phyloP scores from a whole-genome alignment of 2,113 vertebrate genomes.

The Odontophorus gujanensis region DNA sequence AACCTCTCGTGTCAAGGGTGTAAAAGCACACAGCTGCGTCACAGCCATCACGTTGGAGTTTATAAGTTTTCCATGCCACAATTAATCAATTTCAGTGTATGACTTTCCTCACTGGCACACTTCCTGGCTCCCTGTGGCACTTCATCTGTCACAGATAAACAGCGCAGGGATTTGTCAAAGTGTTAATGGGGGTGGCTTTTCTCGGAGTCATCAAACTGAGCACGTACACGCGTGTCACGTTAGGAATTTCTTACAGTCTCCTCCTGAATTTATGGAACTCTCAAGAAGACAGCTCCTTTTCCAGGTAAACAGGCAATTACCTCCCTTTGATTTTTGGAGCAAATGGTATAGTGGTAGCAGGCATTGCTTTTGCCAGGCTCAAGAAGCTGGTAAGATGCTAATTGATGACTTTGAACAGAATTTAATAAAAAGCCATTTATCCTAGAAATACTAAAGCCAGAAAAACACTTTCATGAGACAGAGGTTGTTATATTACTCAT shows the following conservation, averaged over 20 bases:
- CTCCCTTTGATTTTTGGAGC: background rate
- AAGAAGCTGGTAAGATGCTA: background rate
- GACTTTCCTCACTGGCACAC: background rate
- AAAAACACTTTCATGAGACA: background rate
- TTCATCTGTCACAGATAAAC: background rate
- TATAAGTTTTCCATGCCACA: slow-evolving; percentile 3
- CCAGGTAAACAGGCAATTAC: background rate
- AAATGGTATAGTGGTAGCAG: background rate
- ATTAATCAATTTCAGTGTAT: background rate
- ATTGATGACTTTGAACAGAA: background rate
- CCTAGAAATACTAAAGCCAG: background rate
- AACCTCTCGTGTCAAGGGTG: background rate
- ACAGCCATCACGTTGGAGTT: background rate
- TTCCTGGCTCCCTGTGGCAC: background rate
- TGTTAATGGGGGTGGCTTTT: background rate
- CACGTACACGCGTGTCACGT: accelerated
- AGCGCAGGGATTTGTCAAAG: background rate
- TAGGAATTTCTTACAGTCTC: background rate
- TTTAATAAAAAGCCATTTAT: background rate
- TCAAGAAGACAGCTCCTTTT: background rate
- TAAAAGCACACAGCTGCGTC: accelerated
- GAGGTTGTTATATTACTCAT: background rate
- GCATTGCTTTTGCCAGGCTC: background rate
- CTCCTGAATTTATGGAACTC: background rate
- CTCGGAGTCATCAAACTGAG: background rate